Base-by-base conservation (phyloP, 2,797 vertebrate genomes). In the Linurgus olivaceus region DNA sequence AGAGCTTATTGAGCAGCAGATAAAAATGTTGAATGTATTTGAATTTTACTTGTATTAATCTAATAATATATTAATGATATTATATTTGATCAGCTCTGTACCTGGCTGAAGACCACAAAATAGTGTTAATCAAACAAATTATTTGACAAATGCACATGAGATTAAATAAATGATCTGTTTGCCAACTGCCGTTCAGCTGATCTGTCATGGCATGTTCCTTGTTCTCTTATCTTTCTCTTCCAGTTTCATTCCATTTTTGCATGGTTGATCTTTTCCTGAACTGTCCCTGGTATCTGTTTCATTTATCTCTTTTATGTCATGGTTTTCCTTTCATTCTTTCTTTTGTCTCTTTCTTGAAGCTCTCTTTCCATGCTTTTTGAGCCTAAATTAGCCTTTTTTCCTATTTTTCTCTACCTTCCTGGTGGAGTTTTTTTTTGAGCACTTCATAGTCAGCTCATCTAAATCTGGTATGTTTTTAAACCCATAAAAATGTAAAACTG, bases 61-160 rank as follows among this genome's bases (percentile, higher is more conserved):
- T 86, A 88, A 52, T 88, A 67, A 72, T 61, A 14, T 52, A 71
- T 88, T 82, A 79, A 66, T 85, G 72, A 52, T 19, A 24, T n/a
- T 0, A 16, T 79, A 33, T 85, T 84, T 81, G 83, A 72, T 87
- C 61, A 79, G 33, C 55, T 86, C n/a, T 57, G 5, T 38, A 71
- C 61, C 71, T 83, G 44, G 13, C 40, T 54, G 70, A 59, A 80
- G 74, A 78, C 50, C 48, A 57, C 54, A 38, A 16, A 73, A 65
- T 54, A 63, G 14, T 75, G 80, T 92, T 94, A 81, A 62, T 90
- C n/a, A 92, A 92, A 82, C 77, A 81, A 82, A 74, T 91, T 72
- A 74, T 89, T 81, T 85, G 58, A 77, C 70, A 90, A 68, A 92
- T 86, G 74, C 0, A 0, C 25, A 47, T 83, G 47, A 93, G 61